Evolutionary conservation across 2,888 invertebrate genomes (phyloP).

Genomic region (Synanthedon tipuliformis): DNA sequence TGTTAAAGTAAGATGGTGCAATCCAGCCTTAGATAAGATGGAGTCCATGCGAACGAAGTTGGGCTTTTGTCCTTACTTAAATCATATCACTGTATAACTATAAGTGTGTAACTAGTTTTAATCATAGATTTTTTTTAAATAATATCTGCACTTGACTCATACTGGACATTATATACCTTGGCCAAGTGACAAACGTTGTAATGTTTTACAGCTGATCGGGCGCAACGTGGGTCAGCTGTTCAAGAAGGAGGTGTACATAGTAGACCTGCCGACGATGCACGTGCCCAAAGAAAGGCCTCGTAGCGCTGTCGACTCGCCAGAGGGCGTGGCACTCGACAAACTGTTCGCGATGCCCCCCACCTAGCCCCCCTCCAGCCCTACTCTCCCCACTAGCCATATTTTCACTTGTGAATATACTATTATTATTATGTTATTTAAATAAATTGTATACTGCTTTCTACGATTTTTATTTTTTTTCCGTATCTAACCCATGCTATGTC

Average conservation of each 20-base stretch:
- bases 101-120: too few species aligned
- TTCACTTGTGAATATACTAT: slow-evolving; percentile 25
- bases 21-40: too few species aligned
- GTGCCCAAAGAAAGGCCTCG: slow-evolving; percentile 40
- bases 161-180: background rate
- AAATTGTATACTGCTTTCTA: slow-evolving; percentile 5
- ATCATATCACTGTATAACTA: too few species aligned
- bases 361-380: slow-evolving; percentile 19
- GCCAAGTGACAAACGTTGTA: background rate
- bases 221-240: slow-evolving; percentile 89
- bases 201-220: slow-evolving; percentile 76
- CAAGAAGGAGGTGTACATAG: slow-evolving; percentile 87
- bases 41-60: too few species aligned
- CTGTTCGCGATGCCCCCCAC: slow-evolving; percentile 45
- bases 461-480: background rate
- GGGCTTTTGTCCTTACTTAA: too few species aligned
- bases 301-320: slow-evolving; percentile 37
- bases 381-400: slow-evolving; percentile 5
- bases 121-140: too few species aligned
- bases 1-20: too few species aligned
- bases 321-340: slow-evolving; percentile 39
- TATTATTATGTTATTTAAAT: slow-evolving; percentile 44
- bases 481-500: background rate
- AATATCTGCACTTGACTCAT: background rate
- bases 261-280: slow-evolving; percentile 81